phyloP scores from a whole-genome alignment of 1,140 invertebrate species.

The Gyrodactylus salaris region DNA sequence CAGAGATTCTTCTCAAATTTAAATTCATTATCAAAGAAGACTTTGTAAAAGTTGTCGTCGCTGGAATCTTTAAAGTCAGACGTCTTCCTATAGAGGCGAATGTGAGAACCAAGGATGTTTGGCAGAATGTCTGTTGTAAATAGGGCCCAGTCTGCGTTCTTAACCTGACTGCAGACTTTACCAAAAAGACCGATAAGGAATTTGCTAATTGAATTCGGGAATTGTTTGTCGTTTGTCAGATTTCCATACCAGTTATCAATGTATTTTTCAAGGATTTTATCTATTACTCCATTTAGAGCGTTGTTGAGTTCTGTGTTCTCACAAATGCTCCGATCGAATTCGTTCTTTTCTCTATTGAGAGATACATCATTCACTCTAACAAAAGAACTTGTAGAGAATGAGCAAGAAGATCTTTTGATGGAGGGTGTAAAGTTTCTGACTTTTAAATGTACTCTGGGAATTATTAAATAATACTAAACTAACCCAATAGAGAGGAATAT shows the following conservation, averaged over 20 bases:
- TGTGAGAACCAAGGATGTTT: neutral
- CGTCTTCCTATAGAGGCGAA: neutral
- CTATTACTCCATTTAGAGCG: neutral
- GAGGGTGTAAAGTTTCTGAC: no score
- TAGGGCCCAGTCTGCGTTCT: neutral
- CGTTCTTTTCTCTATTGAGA: neutral
- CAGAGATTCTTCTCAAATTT: neutral
- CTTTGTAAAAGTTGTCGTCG: neutral
- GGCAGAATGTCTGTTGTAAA: neutral
- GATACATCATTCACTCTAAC: neutral
- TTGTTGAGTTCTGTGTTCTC: neutral
- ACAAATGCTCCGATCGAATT: neutral
- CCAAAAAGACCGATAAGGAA: neutral
- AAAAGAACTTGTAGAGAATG: neutral
- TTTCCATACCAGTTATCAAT: neutral
- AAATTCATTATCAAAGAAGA: neutral
- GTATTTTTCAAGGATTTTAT: neutral
- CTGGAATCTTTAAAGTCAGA: neutral
- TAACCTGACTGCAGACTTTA: neutral
- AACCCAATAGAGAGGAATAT: no score
- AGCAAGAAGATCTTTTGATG: no score
- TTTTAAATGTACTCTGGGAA: no score
- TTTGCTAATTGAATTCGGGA: neutral
- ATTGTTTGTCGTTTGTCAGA: neutral
- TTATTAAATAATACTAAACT: no score